phyloP scores from a whole-genome alignment of 2,888 invertebrate species.

The Aphodius sticticus region DNA sequence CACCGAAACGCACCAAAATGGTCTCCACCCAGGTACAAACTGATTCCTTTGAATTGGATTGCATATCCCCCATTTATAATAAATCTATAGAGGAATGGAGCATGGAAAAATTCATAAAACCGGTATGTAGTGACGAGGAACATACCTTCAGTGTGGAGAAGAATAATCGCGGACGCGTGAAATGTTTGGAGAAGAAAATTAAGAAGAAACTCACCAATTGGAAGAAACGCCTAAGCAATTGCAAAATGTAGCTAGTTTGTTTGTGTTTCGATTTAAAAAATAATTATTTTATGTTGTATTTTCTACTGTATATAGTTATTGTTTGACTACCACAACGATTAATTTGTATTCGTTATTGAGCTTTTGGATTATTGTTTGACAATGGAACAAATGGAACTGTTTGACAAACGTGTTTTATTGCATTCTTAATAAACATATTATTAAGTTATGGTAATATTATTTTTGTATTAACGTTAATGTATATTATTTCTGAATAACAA shows the following conservation, averaged over 20 bases:
- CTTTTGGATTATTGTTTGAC: not conserved
- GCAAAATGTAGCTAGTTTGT: too few relatives aligned
- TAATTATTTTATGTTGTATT: too few relatives aligned
- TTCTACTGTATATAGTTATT: not conserved
- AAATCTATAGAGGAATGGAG: constrained; percentile 18
- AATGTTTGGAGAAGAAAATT: constrained; percentile 17
- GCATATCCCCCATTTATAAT: not conserved
- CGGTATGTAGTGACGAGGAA: not conserved
- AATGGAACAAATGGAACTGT: not conserved
- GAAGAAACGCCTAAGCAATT: not conserved
- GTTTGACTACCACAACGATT: not conserved
- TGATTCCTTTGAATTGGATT: constrained; percentile 10
- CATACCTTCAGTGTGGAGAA: not conserved
- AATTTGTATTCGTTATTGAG: too few relatives aligned
- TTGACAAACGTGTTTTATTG: not conserved
- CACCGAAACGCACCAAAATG: constrained; percentile 8
- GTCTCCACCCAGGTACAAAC: constrained; percentile 14
- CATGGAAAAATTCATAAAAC: constrained; percentile 17
- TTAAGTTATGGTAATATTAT: not conserved
- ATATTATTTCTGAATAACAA: not conserved
- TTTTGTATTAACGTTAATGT: not conserved
- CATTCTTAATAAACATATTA: not conserved
- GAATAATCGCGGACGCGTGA: constrained; percentile 1
- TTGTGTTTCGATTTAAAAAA: too few relatives aligned
- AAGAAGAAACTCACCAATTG: not conserved